These are phyloP conservation scores for Mixornis gularis DNA, from an alignment of 2,113 vertebrate genomes.

Conservation along the genomic window DNA sequence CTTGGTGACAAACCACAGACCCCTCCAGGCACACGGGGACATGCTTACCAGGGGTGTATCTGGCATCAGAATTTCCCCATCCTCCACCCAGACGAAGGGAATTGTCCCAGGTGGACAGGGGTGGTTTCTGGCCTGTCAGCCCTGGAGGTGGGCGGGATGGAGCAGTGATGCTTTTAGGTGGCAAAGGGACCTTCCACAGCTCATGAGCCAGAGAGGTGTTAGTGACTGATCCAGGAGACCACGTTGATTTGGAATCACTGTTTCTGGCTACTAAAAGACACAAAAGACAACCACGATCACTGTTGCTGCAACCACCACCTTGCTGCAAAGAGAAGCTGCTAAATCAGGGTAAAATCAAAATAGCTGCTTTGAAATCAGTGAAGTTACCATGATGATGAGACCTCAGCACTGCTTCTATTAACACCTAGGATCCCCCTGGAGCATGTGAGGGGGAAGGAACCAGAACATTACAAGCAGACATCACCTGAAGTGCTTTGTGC, in stretches of 20 bases:
- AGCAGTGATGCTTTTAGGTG: constrained; percentile 91
- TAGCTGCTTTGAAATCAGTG: not conserved
- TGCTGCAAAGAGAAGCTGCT: not conserved
- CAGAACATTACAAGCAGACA: not conserved
- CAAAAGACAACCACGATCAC: not conserved
- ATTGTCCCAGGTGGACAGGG: constrained; percentile 87
- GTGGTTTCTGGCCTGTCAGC: constrained; percentile 93
- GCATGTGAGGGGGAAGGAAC: not conserved
- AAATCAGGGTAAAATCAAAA: not conserved
- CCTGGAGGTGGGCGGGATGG: constrained; percentile 96
- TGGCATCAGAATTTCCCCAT: constrained; percentile 90
- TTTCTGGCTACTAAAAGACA: constrained; percentile 85
- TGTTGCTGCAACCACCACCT: rapidly evolving
- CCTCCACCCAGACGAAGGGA: constrained; percentile 85
- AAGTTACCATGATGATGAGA: not conserved
- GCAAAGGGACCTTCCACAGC: constrained; percentile 99
- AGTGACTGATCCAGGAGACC: constrained; percentile 93
- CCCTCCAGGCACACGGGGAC: not conserved
- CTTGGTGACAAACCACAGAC: not conserved
- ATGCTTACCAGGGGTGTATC: constrained; percentile 90
- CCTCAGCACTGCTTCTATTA: not conserved
- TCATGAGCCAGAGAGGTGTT: constrained; percentile 98
- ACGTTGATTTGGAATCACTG: constrained; percentile 93
- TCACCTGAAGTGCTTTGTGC: constrained; percentile 99
- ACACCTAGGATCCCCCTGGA: not conserved